phyloP scores from a whole-genome alignment of 2,113 vertebrate species.

The Forbesichthys papilliferus region DNA sequence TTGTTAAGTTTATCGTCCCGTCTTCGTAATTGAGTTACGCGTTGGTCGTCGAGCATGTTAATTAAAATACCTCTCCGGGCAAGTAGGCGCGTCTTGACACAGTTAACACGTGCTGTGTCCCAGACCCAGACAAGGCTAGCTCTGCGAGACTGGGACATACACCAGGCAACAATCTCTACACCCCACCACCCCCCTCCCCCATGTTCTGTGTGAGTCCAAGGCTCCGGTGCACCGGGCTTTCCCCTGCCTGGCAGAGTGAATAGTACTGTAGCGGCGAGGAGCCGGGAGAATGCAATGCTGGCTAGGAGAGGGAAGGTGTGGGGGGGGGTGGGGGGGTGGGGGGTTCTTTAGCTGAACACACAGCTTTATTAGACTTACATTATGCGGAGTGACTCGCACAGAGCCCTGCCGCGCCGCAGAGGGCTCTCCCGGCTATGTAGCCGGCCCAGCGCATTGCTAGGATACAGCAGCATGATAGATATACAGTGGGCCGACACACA shows the following conservation, averaged over 20 bases:
- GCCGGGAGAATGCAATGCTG: constrained; percentile 15
- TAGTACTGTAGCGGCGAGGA: too few relatives aligned
- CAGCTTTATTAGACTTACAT: constrained; percentile 43
- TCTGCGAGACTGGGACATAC: too few relatives aligned
- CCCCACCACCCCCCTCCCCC: not conserved
- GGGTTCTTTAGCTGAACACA: constrained; percentile 6
- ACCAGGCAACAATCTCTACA: too few relatives aligned
- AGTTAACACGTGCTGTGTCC: too few relatives aligned
- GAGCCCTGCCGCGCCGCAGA: constrained; percentile 16
- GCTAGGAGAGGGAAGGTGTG: constrained; percentile 1
- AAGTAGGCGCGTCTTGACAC: too few relatives aligned
- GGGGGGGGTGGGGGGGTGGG: not conserved
- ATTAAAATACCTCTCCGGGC: too few relatives aligned
- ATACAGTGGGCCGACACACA: too few relatives aligned
- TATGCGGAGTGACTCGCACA: constrained; percentile 28
- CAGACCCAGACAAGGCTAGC: too few relatives aligned
- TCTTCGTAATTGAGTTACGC: too few relatives aligned
- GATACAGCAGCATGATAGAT: not conserved
- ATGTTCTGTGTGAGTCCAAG: not conserved
- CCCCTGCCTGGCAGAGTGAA: not conserved
- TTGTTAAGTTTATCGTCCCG: too few relatives aligned
- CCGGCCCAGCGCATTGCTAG: constrained; percentile 5
- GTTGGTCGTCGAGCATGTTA: too few relatives aligned
- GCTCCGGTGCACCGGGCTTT: not conserved
- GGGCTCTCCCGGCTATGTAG: constrained; percentile 9